Evolutionary conservation across 1,140 invertebrate genomes (phyloP).

Genomic region (Bombus balteatus): DNA sequence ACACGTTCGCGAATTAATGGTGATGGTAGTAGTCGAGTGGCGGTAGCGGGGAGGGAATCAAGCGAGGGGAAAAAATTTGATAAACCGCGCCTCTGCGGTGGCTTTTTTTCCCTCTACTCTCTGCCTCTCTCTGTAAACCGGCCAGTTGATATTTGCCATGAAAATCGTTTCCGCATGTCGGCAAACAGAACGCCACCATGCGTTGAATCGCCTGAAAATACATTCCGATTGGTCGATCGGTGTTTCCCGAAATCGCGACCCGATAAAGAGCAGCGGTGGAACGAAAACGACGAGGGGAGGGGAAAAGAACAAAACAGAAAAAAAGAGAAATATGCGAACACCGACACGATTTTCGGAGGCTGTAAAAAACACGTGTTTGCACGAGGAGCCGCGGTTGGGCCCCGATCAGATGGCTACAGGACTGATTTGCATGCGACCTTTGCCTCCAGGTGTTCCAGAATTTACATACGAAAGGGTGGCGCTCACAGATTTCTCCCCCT

Average conservation of each 20-base stretch:
- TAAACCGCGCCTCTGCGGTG: constrained; percentile 28
- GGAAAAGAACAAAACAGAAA: background rate
- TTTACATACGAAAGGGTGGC: constrained; percentile 81
- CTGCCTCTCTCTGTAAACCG: background rate
- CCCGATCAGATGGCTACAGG: constrained; percentile 67
- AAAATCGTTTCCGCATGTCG: constrained; percentile 39
- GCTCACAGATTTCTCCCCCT: constrained; percentile 64
- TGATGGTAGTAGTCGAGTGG: constrained; percentile 2
- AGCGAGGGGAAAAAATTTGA: constrained; percentile 54
- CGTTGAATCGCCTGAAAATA: constrained; percentile 29
- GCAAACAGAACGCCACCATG: constrained; percentile 16
- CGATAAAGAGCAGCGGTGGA: constrained; percentile 14
- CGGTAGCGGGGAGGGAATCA: background rate
- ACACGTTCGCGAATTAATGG: constrained; percentile 26
- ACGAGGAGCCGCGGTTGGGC: constrained; percentile 56
- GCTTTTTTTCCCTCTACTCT: background rate
- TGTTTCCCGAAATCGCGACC: constrained; percentile 36
- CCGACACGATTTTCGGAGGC: constrained; percentile 55
- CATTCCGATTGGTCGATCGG: constrained; percentile 20
- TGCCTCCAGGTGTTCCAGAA: constrained; percentile 79
- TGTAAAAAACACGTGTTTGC: constrained; percentile 63
- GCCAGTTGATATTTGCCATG: constrained; percentile 35
- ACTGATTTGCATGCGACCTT: constrained; percentile 79
- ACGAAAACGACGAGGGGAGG: background rate
- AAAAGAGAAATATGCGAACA: constrained; percentile 36